Percentiles rank a stretch among this genome's conserved stretches.
Evolutionary conservation across 2,797 vertebrate species (phyloP).

Genomic region (Amazonetta brasiliensis): DNA sequence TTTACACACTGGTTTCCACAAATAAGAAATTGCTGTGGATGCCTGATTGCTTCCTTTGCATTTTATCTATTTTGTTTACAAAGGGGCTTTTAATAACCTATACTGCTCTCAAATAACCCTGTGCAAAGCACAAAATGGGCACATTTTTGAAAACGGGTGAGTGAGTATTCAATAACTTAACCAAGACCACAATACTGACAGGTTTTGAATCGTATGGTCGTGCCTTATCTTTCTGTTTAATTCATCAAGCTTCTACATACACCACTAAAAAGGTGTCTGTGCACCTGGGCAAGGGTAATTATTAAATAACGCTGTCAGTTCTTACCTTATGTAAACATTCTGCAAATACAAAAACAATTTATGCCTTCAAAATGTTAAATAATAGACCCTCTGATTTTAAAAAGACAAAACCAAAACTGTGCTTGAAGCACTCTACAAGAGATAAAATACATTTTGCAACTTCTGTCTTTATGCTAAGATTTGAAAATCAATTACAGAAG

Average conservation of each 20-base stretch:
- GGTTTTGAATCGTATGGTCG: slow-evolving; percentile 22
- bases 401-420: neutral
- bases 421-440: neutral
- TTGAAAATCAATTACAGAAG: neutral
- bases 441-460: neutral
- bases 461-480: neutral
- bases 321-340: slow-evolving; percentile 53
- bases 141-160: slow-evolving; percentile 55
- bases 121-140: slow-evolving; percentile 65
- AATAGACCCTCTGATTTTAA: slow-evolving; percentile 1
- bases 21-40: slow-evolving; percentile 68
- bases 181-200: slow-evolving; percentile 39
- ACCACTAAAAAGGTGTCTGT: slow-evolving; percentile 58
- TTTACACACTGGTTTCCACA: slow-evolving; percentile 60
- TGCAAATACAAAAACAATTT: slow-evolving; percentile 49
- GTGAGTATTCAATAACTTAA: slow-evolving; percentile 42
- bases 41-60: slow-evolving; percentile 58
- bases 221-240: slow-evolving; percentile 76
- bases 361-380: slow-evolving; percentile 47
- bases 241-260: slow-evolving; percentile 60
- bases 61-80: slow-evolving; percentile 58
- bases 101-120: slow-evolving; percentile 52
- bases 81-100: slow-evolving; percentile 69
- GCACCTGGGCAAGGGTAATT: slow-evolving; percentile 64
- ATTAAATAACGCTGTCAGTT: slow-evolving; percentile 65